Percentiles rank a stretch among this genome's conserved stretches.
Evolutionary conservation across 1,140 invertebrate species (phyloP).

Genomic region (Meloidogyne floridensis): DNA sequence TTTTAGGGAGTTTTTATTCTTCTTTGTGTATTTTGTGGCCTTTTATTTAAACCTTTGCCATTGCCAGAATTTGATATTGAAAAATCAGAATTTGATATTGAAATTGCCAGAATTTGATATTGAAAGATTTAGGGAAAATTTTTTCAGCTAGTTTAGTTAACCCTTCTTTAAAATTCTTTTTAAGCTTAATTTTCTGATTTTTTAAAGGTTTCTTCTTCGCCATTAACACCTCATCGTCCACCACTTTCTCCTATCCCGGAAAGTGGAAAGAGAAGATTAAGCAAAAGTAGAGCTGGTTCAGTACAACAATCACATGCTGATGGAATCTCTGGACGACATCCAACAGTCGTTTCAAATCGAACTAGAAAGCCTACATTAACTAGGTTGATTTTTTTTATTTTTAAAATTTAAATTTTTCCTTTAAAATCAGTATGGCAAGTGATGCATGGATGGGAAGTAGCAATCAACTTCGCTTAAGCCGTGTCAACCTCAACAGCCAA

Average conservation of each 20-base stretch:
- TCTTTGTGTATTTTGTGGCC: slow-evolving; percentile 87
- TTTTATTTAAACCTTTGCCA: slow-evolving; percentile 82
- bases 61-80: slow-evolving; percentile 42
- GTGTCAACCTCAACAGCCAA: slow-evolving; percentile 54
- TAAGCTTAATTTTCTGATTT: background rate
- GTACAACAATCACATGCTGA: slow-evolving; percentile 41
- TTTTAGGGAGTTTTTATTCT: slow-evolving; percentile 73
- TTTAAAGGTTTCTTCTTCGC: slow-evolving; percentile 14
- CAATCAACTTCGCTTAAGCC: slow-evolving; percentile 42
- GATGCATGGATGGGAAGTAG: slow-evolving; percentile 40
- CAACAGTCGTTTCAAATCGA: slow-evolving; percentile 27
- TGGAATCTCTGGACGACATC: slow-evolving; percentile 1
- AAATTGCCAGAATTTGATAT: too few species aligned
- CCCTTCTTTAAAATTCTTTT: background rate
- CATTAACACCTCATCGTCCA: slow-evolving; percentile 41
- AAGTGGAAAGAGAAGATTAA: slow-evolving; percentile 31
- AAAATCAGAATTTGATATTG: background rate
- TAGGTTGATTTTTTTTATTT: slow-evolving; percentile 33
- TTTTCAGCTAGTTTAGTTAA: too few species aligned
- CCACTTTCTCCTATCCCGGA: slow-evolving; percentile 55
- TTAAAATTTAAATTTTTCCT: slow-evolving; percentile 26
- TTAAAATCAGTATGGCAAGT: slow-evolving; percentile 50
- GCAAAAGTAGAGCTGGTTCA: slow-evolving; percentile 58
- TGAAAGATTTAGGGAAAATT: too few species aligned
- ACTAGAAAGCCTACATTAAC: slow-evolving; percentile 54